Evolutionary conservation across 2,888 invertebrate genomes (phyloP).

Genomic region (Adelognathus sp.): DNA sequence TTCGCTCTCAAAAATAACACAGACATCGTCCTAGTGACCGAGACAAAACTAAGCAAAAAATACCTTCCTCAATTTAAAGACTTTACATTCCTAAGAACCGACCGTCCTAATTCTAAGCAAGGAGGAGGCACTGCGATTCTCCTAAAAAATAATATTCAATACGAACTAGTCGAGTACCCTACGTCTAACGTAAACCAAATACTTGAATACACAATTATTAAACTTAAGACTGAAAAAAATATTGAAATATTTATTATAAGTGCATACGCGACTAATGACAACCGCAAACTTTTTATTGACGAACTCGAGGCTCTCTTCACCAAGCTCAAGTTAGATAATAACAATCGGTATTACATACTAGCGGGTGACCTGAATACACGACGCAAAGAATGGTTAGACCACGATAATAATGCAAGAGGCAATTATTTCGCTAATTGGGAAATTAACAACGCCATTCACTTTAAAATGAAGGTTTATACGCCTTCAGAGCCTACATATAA

Average conservation of each 20-base stretch:
- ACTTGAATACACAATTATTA: slow-evolving; percentile 26
- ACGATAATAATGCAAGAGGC: slow-evolving; percentile 12
- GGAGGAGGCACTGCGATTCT: slow-evolving; percentile 25
- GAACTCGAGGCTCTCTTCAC: background rate
- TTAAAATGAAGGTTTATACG: background rate
- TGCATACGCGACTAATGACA: slow-evolving; percentile 12
- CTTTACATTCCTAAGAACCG: background rate
- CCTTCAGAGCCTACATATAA: background rate
- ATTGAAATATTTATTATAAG: background rate
- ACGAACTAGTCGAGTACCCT: background rate
- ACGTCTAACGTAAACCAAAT: slow-evolving; percentile 8
- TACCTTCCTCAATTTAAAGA: background rate
- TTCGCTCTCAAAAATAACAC: background rate
- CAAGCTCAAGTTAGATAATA: background rate
- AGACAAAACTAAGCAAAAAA: slow-evolving; percentile 16
- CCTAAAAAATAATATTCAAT: background rate
- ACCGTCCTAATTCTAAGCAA: background rate
- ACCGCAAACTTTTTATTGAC: background rate
- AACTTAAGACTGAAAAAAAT: background rate
- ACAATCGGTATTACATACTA: slow-evolving; percentile 18
- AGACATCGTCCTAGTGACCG: background rate
- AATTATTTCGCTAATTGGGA: slow-evolving; percentile 10
- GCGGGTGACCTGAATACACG: slow-evolving; percentile 26
- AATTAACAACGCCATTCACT: background rate
- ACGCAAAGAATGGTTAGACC: background rate